Evolutionary conservation across 2,797 vertebrate genomes (phyloP).

Genomic region (Sciurus vulgaris): DNA sequence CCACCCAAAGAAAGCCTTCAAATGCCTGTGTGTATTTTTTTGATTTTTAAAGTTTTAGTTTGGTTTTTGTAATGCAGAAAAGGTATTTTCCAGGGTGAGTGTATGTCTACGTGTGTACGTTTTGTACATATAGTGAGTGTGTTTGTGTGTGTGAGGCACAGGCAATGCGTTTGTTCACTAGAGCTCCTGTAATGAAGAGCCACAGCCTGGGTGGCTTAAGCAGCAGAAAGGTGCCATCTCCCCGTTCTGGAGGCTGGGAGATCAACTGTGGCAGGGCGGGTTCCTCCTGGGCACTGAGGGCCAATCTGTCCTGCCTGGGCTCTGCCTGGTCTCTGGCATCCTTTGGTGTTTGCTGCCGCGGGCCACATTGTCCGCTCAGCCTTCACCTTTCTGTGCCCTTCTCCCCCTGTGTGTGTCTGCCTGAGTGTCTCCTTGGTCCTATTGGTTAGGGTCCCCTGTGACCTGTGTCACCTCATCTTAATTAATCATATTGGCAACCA

Average conservation of each 20-base stretch:
- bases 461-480: background rate
- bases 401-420: background rate
- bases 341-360: background rate
- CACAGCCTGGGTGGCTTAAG: background rate
- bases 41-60: background rate
- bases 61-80: background rate
- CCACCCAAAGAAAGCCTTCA: background rate
- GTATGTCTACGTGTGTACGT: background rate
- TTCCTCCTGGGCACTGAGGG: background rate
- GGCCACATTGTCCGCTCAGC: background rate
- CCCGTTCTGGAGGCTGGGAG: background rate
- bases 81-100: background rate
- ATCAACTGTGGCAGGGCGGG: background rate
- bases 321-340: background rate
- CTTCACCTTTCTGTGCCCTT: background rate
- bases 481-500: background rate
- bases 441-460: background rate
- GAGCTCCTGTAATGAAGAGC: background rate
- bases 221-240: background rate
- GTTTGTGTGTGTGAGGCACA: too few relatives aligned
- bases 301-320: background rate
- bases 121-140: background rate
- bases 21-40: background rate
- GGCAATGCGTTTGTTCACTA: background rate
- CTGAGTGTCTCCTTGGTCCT: background rate